These are phyloP conservation scores for Enteromius paludinosus DNA, from an alignment of 2,797 vertebrate species.

Conservation along the genomic window DNA sequence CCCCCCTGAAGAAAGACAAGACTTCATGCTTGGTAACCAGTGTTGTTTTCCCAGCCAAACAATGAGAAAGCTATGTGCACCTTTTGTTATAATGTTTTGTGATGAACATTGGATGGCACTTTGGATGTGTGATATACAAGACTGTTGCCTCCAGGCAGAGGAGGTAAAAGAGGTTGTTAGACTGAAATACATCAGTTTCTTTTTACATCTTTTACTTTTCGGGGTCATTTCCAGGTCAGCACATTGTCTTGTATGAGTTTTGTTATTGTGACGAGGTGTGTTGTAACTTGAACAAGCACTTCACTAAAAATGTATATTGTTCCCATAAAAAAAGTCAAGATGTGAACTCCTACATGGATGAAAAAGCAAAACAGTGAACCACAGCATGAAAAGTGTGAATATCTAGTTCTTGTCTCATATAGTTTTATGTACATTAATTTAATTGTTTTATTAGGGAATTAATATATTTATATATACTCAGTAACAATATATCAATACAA, in stretches of 20 bases:
- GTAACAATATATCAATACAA: neutral
- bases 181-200: conserved; percentile 24
- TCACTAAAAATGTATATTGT: conserved; percentile 4
- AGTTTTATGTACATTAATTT: neutral
- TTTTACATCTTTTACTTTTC: neutral
- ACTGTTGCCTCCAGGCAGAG: neutral
- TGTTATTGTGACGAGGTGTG: conserved; percentile 5
- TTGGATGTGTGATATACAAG: conserved; percentile 26
- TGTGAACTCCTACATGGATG: conserved; percentile 12
- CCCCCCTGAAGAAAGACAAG: conserved; percentile 11
- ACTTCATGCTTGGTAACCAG: neutral
- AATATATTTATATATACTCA: too few species aligned
- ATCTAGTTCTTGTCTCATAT: neutral
- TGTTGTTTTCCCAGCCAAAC: conserved; percentile 30
- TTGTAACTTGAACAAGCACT: conserved; percentile 1
- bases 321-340: neutral
- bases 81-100: conserved; percentile 29
- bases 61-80: conserved; percentile 6
- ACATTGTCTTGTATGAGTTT: conserved; percentile 5
- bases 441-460: neutral
- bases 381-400: neutral
- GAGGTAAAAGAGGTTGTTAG: conserved; percentile 6
- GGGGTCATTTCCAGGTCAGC: conserved; percentile 7
- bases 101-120: conserved; percentile 4
- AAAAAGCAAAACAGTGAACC: neutral